phyloP scores from a whole-genome alignment of 2,113 vertebrate species.

The Pagrus major region DNA sequence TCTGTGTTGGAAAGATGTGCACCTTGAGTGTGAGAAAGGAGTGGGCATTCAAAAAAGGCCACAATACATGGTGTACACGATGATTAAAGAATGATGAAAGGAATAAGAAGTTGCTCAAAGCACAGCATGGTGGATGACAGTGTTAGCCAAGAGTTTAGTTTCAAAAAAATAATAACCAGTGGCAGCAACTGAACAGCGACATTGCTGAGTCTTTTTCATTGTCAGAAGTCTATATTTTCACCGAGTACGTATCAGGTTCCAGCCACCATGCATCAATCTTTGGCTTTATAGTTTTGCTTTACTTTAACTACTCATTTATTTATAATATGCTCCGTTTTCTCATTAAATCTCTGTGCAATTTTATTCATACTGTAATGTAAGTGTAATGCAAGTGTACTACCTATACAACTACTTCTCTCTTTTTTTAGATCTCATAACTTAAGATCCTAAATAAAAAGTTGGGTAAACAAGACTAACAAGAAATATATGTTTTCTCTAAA shows the following conservation, averaged over 20 bases:
- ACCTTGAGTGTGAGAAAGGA: constrained; percentile 17
- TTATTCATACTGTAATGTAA: neutral
- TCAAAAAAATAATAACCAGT: neutral
- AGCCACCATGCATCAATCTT: neutral
- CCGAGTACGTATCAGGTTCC: neutral
- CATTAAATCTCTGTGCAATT: neutral
- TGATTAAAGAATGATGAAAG: constrained; percentile 5
- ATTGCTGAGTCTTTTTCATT: neutral
- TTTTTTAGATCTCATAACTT: neutral
- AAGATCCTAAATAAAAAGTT: neutral
- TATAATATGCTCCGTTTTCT: no score
- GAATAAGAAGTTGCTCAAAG: neutral
- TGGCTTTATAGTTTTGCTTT: no score
- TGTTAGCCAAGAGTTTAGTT: neutral
- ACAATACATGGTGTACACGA: constrained; percentile 24
- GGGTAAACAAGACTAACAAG: constrained; percentile 5
- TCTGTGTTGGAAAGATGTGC: constrained; percentile 39
- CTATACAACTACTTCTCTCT: neutral
- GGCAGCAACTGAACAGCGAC: no score
- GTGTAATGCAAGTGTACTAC: neutral
- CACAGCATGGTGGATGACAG: neutral
- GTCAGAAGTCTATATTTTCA: neutral
- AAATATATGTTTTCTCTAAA: constrained; percentile 1
- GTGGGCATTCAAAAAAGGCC: constrained; percentile 29
- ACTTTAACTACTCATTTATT: no score